phyloP scores from a whole-genome alignment of 2,888 invertebrate genomes.

The Dynastes hyllus region DNA sequence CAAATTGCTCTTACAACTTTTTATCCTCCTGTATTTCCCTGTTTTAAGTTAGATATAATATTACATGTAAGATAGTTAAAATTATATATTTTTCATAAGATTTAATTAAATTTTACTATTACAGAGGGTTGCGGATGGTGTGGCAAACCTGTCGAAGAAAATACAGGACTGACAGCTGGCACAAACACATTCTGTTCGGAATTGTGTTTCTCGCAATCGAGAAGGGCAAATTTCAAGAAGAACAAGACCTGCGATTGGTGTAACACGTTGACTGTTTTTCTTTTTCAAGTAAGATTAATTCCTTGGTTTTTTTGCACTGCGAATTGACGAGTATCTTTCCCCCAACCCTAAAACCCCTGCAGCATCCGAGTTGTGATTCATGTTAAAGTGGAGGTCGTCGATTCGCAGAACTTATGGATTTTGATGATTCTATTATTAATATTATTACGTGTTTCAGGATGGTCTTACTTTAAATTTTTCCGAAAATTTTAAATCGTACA shows the following conservation, averaged over 20 bases:
- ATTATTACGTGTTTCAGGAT: constrained; percentile 75
- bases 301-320: background rate
- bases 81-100: no score
- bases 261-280: no score
- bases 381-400: no score
- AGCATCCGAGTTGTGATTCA: no score
- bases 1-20: no score
- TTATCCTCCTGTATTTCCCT: no score
- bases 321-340: no score
- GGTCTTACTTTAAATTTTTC: no score
- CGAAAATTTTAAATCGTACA: constrained; percentile 95
- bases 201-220: constrained; percentile 91
- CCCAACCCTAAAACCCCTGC: no score
- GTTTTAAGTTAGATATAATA: no score
- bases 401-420: background rate
- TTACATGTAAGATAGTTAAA: no score
- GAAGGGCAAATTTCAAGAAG: constrained; percentile 91
- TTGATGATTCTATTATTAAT: background rate
- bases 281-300: constrained; percentile 75
- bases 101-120: constrained; percentile 63
- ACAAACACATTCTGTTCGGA: constrained; percentile 85
- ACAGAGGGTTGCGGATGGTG: constrained; percentile 84
- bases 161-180: constrained; percentile 71
- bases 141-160: constrained; percentile 78
- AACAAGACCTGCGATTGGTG: constrained; percentile 97